A percentile compares a stretch with the other conserved stretches of the same genome.
Evolutionary conservation across 2,888 invertebrate genomes (phyloP).

Genomic region (Chymomyza procnemis): DNA sequence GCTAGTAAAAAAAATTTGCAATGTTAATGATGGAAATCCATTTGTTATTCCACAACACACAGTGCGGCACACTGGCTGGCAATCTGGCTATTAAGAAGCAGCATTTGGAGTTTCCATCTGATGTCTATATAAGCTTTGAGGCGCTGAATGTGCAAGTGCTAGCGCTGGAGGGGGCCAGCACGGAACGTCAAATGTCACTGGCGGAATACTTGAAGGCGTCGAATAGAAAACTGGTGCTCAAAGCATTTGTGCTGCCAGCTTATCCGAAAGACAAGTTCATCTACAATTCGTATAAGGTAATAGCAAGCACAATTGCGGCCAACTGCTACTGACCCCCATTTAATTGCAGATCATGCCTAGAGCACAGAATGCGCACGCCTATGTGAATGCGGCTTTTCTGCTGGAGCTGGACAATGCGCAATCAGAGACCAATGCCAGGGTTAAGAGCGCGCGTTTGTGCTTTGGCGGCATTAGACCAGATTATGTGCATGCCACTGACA

Average conservation of each 20-base stretch:
- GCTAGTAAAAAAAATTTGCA: neutral
- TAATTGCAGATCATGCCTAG: constrained; percentile 83
- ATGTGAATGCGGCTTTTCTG: constrained; percentile 87
- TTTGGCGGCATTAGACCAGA: constrained; percentile 83
- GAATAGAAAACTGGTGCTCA: constrained; percentile 84
- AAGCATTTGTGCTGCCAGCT: constrained; percentile 82
- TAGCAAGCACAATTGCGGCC: neutral
- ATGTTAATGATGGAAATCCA: neutral
- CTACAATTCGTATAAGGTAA: constrained; percentile 85
- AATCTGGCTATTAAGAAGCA: constrained; percentile 85
- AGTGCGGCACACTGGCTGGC: constrained; percentile 85
- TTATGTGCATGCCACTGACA: constrained; percentile 81
- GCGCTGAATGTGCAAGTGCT: constrained; percentile 69
- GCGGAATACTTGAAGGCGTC: constrained; percentile 81
- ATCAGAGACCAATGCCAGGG: constrained; percentile 52
- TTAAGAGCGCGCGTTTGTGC: constrained; percentile 80
- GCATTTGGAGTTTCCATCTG: constrained; percentile 85
- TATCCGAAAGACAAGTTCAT: constrained; percentile 79
- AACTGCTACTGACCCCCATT: neutral
- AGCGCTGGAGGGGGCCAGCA: constrained; percentile 70
- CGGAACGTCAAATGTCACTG: constrained; percentile 79
- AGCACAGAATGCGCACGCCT: constrained; percentile 88
- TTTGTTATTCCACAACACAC: constrained; percentile 34
- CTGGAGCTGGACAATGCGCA: constrained; percentile 80
- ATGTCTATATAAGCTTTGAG: constrained; percentile 81